phyloP scores from a whole-genome alignment of 2,888 invertebrate species.

The Gryllus longicercus region DNA sequence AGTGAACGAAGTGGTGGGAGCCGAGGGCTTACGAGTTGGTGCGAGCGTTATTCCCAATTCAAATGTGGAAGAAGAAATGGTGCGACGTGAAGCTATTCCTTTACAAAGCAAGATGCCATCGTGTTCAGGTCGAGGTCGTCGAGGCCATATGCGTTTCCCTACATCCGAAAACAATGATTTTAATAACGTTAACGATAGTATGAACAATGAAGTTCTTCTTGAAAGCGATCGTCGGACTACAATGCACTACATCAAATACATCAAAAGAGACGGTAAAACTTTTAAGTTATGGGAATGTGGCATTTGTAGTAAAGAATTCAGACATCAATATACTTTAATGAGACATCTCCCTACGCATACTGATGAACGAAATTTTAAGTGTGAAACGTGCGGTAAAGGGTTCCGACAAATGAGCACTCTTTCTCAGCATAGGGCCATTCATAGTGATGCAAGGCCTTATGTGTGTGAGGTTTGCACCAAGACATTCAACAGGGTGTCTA shows the following conservation, averaged over 20 bases:
- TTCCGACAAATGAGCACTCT: constrained; percentile 52
- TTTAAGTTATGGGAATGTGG: constrained; percentile 33
- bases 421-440: constrained; percentile 73
- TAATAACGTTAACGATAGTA: background rate
- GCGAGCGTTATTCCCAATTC: background rate
- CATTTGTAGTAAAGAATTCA: constrained; percentile 28
- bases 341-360: constrained; percentile 73
- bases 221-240: constrained; percentile 6
- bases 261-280: constrained; percentile 26
- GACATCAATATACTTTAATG: constrained; percentile 70
- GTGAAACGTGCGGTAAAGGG: constrained; percentile 65
- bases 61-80: background rate
- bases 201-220: background rate
- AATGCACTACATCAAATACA: constrained; percentile 18
- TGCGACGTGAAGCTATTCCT: constrained; percentile 5
- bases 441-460: constrained; percentile 68
- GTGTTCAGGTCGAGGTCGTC: background rate
- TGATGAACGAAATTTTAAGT: constrained; percentile 71
- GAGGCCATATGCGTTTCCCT: background rate
- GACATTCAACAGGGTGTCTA: constrained; percentile 73
- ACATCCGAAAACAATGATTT: background rate
- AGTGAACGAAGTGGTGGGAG: background rate
- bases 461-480: constrained; percentile 70
- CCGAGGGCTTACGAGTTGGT: background rate
- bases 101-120: constrained; percentile 9